Conservation (phyloP, 2,797 vertebrate species). For the Alcedo quadribrachys region DNA sequence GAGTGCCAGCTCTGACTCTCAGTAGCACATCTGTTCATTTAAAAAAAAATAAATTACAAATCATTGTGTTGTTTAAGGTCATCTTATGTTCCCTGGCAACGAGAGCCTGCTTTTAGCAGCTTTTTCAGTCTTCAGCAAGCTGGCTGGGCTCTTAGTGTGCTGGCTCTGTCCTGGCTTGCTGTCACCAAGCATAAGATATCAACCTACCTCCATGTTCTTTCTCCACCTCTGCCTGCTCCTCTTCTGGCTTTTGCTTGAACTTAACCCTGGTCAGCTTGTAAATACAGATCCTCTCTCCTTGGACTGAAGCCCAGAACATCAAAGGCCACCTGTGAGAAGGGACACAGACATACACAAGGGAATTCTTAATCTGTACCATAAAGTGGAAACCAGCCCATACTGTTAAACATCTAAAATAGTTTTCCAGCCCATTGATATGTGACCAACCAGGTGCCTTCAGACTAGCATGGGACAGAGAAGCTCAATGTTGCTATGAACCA, state of each 20-base stretch:
- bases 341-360: background rate
- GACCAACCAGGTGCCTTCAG: background rate
- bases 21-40: slow-evolving; percentile 42
- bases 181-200: background rate
- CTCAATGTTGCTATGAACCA: background rate
- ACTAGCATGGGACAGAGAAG: background rate
- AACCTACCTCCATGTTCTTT: slow-evolving; percentile 66
- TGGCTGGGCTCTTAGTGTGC: background rate
- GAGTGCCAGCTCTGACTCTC: slow-evolving; percentile 32
- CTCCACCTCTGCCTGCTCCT: slow-evolving; percentile 80
- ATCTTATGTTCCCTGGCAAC: background rate
- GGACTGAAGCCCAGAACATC: slow-evolving; percentile 77
- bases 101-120: background rate
- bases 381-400: background rate
- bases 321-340: slow-evolving; percentile 70
- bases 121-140: background rate
- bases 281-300: slow-evolving; percentile 72
- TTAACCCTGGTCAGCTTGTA: slow-evolving; percentile 75
- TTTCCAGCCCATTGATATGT: background rate
- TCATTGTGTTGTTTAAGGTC: slow-evolving; percentile 19
- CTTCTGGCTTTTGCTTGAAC: slow-evolving; percentile 82
- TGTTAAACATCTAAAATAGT: background rate
- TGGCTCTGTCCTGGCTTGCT: background rate
- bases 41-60: background rate
- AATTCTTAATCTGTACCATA: background rate